phyloP scores from a whole-genome alignment of 1,140 invertebrate genomes.

The Neodiprion pinetum region DNA sequence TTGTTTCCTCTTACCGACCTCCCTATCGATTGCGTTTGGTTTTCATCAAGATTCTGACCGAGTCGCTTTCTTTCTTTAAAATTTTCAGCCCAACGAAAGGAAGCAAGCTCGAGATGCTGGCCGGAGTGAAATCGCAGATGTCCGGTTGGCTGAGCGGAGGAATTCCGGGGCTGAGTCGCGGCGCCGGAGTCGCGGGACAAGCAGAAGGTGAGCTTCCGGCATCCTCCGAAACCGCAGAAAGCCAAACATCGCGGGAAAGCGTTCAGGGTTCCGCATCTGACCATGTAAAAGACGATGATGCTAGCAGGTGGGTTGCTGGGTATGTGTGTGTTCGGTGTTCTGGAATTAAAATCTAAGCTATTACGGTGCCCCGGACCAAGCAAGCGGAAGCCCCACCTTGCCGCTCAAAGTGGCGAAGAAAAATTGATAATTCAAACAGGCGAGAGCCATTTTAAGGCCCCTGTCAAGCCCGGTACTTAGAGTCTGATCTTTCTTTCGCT shows the following conservation, averaged over 20 bases:
- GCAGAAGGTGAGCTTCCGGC: slow-evolving; percentile 52
- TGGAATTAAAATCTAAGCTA: slow-evolving; percentile 1
- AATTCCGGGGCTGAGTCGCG: slow-evolving; percentile 71
- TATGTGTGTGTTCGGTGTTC: slow-evolving; percentile 42
- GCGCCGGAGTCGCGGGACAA: slow-evolving; percentile 52
- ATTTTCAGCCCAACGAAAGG: slow-evolving; percentile 70
- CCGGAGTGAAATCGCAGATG: slow-evolving; percentile 83
- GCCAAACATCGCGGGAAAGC: slow-evolving; percentile 57
- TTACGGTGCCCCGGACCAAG: neutral
- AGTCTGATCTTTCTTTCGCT: neutral
- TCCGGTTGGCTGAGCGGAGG: slow-evolving; percentile 79
- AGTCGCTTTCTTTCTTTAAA: no score
- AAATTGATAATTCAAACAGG: neutral
- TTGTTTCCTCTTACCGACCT: no score
- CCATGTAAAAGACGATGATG: slow-evolving; percentile 77
- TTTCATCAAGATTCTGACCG: no score
- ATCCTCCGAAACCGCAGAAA: slow-evolving; percentile 55
- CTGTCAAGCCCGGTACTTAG: no score
- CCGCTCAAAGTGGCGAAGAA: neutral
- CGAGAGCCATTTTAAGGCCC: neutral
- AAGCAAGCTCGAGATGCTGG: slow-evolving; percentile 78
- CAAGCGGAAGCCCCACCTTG: neutral
- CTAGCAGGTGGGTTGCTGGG: slow-evolving; percentile 64
- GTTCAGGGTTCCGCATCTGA: slow-evolving; percentile 60
- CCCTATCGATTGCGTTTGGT: no score